Evolutionary conservation across 2,888 invertebrate genomes (phyloP).

Genomic region (Drosophila anomalata): DNA sequence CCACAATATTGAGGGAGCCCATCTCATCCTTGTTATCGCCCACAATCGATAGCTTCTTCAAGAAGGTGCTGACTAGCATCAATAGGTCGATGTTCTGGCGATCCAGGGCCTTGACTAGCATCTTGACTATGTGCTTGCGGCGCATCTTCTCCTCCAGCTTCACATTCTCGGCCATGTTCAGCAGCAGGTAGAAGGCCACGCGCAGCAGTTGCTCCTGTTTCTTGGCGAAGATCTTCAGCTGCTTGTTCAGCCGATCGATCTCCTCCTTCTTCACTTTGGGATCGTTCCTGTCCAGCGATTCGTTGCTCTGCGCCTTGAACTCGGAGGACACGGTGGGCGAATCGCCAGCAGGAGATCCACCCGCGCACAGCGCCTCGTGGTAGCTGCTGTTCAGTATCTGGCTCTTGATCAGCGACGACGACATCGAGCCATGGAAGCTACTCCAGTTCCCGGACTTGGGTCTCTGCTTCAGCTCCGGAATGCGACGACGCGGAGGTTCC

Average conservation of each 20-base stretch:
- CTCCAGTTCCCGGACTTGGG: conserved; percentile 91
- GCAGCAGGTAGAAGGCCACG: conserved; percentile 95
- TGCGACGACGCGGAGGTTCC: conserved; percentile 88
- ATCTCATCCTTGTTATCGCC: conserved; percentile 97
- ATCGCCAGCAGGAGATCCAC: conserved; percentile 62
- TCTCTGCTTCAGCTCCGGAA: conserved; percentile 89
- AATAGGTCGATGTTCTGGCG: conserved; percentile 95
- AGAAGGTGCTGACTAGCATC: conserved; percentile 95
- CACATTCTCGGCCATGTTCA: conserved; percentile 98
- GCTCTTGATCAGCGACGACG: conserved; percentile 85
- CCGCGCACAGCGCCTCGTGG: conserved; percentile 86
- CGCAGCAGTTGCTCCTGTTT: conserved; percentile 97
- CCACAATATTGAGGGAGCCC: conserved; percentile 91
- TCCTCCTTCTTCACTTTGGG: conserved; percentile 87
- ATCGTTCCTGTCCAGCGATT: conserved; percentile 81
- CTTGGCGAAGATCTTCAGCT: conserved; percentile 91
- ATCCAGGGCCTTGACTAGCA: conserved; percentile 94
- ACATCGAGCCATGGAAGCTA: conserved; percentile 84
- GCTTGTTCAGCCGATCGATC: conserved; percentile 91
- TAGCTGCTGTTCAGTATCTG: conserved; percentile 88
- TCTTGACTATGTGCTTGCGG: conserved; percentile 94
- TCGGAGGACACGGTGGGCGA: conserved; percentile 55
- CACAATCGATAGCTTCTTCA: conserved; percentile 97
- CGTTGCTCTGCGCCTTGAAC: conserved; percentile 80
- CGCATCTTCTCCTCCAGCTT: conserved; percentile 99